Conservation (phyloP, 2,113 vertebrate genomes). For the Lucifuga dentata region DNA sequence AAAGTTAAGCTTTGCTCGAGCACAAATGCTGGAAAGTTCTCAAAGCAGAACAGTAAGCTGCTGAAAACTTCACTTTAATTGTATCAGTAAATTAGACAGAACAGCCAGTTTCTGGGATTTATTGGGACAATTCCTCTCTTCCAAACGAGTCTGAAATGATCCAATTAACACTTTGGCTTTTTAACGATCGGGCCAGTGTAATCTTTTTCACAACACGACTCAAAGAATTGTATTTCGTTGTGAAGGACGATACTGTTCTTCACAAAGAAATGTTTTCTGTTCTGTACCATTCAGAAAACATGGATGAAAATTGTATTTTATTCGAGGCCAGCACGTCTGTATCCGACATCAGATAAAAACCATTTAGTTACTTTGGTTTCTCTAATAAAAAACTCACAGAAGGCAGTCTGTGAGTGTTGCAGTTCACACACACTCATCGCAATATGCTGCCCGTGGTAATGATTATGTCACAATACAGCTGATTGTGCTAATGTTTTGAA, state of each 20-base stretch:
- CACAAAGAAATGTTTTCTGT: not conserved
- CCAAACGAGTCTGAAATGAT: conserved; percentile 58
- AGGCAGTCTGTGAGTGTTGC: not conserved
- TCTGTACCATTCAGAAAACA: not conserved
- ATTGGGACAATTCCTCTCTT: conserved; percentile 46
- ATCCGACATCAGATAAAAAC: too few species aligned
- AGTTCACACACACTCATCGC: not conserved
- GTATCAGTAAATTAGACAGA: conserved; percentile 33
- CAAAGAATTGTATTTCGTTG: not conserved
- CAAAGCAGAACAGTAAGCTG: conserved; percentile 4
- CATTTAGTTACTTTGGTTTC: too few species aligned
- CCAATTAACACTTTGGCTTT: conserved; percentile 56
- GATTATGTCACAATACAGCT: conserved; percentile 1
- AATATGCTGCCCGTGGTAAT: conserved; percentile 5
- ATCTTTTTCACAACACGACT: conserved; percentile 14
- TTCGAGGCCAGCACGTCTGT: too few species aligned
- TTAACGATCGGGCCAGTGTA: conserved; percentile 41
- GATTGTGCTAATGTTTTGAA: too few species aligned
- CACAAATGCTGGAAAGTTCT: conserved; percentile 33
- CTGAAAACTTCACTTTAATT: conserved; percentile 26
- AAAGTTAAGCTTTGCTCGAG: conserved; percentile 16
- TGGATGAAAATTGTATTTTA: too few species aligned
- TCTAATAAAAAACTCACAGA: too few species aligned
- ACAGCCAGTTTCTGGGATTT: conserved; percentile 36
- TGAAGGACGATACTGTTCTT: not conserved